Base-by-base conservation (phyloP, 2,113 vertebrate species). In the Clarias magur region DNA sequence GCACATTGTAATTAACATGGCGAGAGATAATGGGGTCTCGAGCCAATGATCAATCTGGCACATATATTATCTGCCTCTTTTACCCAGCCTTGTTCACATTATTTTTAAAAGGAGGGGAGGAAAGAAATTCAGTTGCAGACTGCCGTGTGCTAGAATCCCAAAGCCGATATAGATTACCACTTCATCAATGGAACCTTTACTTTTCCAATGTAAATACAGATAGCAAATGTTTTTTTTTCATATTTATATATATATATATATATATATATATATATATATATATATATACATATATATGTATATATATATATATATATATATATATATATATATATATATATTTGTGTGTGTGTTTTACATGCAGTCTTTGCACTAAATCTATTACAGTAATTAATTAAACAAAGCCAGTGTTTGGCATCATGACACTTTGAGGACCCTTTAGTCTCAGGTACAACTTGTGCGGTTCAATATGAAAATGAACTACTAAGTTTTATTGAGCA, bases 1-100 rank as follows among this genome's bases (percentile, higher is more conserved):
- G 94, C 94, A 90, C 87, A 91, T 93, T 95, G 94, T 95, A 95
- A 95, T 96, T 95, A 96, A 95, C 94, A 96, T 93, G 94, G 94
- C 93, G 91, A 92, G 92, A 95, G 95, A 95, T 96, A 95, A 96
- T 96, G 95, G 95, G 95, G 93, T 95, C 94, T 92, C 93, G 93
- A 90, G 93, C 94, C 93, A 93, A 94, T 94, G 94, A 96, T 95
- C 95, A 96, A 94, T 96, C 94, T 93, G 90, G 86, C 93, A 94
- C 93, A 94, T 94, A 94, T 92, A 94, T 95, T 95, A 95, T 94
- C 93, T 62, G 82, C 90, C 92, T 93, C 91, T 94, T 92, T 93
- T 92, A 92, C 62, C 92, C 93, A 92, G 90, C 90, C 88, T 88
- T 60, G 81, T 86, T 92, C 87, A 91, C 91, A 91, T 93, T 93